Evolutionary conservation across 1,140 invertebrate species (phyloP).

Genomic region (Pararge aegeria): DNA sequence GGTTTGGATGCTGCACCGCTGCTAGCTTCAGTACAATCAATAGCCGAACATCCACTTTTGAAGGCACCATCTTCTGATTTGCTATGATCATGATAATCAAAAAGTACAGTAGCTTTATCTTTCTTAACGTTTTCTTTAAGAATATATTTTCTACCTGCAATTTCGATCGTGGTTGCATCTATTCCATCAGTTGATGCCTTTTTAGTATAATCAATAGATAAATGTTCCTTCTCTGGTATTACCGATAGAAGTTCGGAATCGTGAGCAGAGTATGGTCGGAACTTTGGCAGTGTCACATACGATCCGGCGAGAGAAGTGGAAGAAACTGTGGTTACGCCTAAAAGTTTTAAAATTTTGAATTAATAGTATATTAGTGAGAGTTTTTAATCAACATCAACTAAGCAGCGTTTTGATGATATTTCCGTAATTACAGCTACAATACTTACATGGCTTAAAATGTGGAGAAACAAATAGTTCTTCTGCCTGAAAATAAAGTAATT

Average conservation of each 20-base stretch:
- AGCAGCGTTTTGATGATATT: no score
- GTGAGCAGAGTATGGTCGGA: constrained; percentile 38
- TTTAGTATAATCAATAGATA: not conserved
- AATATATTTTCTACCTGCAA: not conserved
- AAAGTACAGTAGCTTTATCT: constrained; percentile 2
- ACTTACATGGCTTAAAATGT: constrained; percentile 7
- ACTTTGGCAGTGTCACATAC: constrained; percentile 28
- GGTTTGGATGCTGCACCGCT: not conserved
- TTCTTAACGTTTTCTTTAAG: constrained; percentile 13
- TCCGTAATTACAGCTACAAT: no score
- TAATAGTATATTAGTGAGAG: no score
- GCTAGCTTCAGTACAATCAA: not conserved
- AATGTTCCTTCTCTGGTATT: not conserved
- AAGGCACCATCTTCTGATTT: no score
- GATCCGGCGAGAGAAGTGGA: constrained; percentile 44
- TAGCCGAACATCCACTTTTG: not conserved
- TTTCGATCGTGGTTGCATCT: not conserved
- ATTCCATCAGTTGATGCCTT: no score
- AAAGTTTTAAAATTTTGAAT: not conserved
- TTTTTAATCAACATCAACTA: no score
- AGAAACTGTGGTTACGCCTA: constrained; percentile 33
- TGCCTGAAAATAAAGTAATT: constrained; percentile 10
- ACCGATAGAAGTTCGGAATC: constrained; percentile 10
- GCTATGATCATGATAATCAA: constrained; percentile 5
- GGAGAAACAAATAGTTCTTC: not conserved